phyloP scores from a whole-genome alignment of 2,113 vertebrate genomes.

The Halichoeres trimaculatus region DNA sequence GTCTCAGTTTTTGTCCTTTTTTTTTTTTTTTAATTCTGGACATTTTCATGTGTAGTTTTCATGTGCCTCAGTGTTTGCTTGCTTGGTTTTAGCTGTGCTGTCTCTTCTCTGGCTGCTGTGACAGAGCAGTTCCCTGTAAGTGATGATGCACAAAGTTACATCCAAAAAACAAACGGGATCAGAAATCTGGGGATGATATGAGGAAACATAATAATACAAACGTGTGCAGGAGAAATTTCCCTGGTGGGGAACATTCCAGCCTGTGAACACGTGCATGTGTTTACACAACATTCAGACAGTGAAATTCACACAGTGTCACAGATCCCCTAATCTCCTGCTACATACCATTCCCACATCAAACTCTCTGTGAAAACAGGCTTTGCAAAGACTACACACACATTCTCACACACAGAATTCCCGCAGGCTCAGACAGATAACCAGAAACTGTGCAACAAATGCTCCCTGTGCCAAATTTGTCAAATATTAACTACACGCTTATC shows the following conservation, averaged over 20 bases:
- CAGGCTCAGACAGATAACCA: slow-evolving; percentile 64
- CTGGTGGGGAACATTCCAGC: not conserved
- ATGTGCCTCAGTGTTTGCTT: too few relatives aligned
- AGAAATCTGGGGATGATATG: not conserved
- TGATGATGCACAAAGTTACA: slow-evolving; percentile 11
- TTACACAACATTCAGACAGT: slow-evolving; percentile 32
- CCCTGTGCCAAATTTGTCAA: slow-evolving; percentile 65
- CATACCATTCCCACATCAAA: slow-evolving; percentile 80
- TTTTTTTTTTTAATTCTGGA: too few relatives aligned
- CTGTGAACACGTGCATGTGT: slow-evolving; percentile 15
- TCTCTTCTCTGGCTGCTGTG: too few relatives aligned
- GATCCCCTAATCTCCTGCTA: slow-evolving; percentile 65
- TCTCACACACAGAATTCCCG: slow-evolving; percentile 75
- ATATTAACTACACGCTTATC: slow-evolving; percentile 79
- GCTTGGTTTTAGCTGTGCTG: too few relatives aligned
- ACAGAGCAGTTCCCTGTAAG: slow-evolving; percentile 2
- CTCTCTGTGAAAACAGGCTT: slow-evolving; percentile 71
- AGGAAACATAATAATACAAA: not conserved
- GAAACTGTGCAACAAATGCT: slow-evolving; percentile 58
- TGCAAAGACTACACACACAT: slow-evolving; percentile 75
- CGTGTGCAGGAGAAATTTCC: not conserved
- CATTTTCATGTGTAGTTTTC: too few relatives aligned
- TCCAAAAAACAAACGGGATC: not conserved
- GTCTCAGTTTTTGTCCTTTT: too few relatives aligned
- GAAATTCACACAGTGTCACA: slow-evolving; percentile 40